These are phyloP conservation scores for Cydia pomonella DNA, from an alignment of 1,140 invertebrate genomes.

Conservation along the genomic window DNA sequence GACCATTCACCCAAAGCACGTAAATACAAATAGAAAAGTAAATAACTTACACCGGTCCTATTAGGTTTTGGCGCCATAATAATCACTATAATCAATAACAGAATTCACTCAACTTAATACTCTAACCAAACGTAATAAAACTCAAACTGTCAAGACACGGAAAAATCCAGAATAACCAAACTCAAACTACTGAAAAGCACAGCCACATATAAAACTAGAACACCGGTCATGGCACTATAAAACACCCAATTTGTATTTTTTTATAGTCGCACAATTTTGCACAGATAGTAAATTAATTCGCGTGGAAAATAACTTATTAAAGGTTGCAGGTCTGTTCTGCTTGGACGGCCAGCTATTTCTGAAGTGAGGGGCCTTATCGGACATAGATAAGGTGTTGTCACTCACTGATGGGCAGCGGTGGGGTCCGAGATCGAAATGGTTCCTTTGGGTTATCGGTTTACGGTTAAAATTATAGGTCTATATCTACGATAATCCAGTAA, in stretches of 20 bases:
- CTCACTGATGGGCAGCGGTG: conserved; percentile 41
- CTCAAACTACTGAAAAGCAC: conserved; percentile 7
- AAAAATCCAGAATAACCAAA: conserved; percentile 2
- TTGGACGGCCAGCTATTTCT: conserved; percentile 58
- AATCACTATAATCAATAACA: neutral
- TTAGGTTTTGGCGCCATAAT: conserved; percentile 27
- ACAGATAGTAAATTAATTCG: conserved; percentile 18
- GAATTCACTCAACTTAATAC: neutral
- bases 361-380: conserved; percentile 62
- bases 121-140: neutral
- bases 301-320: conserved; percentile 17
- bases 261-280: neutral
- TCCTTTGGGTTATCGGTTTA: conserved; percentile 20
- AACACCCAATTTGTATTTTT: conserved; percentile 21
- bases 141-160: conserved; percentile 9
- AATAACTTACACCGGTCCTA: conserved; percentile 27
- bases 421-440: conserved; percentile 28
- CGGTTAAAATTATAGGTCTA: conserved; percentile 8
- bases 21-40: neutral
- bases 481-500: neutral
- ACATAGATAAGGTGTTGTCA: conserved; percentile 66
- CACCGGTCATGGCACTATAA: conserved; percentile 13
- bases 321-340: conserved; percentile 33
- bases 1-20: neutral
- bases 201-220: neutral